Evolutionary conservation across 2,888 invertebrate genomes (phyloP).

Genomic region (Hololepta plana): DNA sequence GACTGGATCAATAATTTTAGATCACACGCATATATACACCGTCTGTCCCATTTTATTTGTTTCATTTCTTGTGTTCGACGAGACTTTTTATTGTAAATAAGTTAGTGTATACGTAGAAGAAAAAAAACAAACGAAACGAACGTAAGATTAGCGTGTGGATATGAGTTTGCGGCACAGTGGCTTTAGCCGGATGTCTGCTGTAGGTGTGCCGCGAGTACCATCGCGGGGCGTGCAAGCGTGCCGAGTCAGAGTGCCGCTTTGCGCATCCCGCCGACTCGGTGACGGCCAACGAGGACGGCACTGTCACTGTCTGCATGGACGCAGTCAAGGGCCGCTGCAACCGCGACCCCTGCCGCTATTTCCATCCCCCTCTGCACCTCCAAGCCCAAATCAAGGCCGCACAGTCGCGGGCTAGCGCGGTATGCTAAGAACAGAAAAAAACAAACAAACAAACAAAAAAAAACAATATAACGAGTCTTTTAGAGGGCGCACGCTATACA

Average conservation of each 20-base stretch:
- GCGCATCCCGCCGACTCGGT: slow-evolving; percentile 96
- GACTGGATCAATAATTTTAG: too few relatives aligned
- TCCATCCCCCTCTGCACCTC: slow-evolving; percentile 99
- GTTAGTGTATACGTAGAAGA: too few relatives aligned
- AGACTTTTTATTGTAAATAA: too few relatives aligned
- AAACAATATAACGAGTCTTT: too few relatives aligned
- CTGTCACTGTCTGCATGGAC: slow-evolving; percentile 99
- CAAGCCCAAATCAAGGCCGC: slow-evolving; percentile 97
- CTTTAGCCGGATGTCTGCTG: slow-evolving; percentile 33
- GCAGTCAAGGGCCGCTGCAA: slow-evolving; percentile 97
- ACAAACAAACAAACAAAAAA: too few relatives aligned
- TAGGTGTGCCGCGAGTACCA: slow-evolving; percentile 97
- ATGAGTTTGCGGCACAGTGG: slow-evolving; percentile 24
- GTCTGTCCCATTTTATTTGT: too few relatives aligned
- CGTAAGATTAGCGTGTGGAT: too few relatives aligned
- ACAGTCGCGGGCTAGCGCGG: slow-evolving; percentile 84
- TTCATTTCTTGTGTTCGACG: too few relatives aligned
- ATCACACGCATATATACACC: too few relatives aligned
- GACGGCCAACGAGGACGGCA: slow-evolving; percentile 93
- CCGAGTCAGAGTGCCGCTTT: slow-evolving; percentile 96
- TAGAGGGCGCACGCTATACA: slow-evolving; percentile 30
- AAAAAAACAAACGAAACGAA: too few relatives aligned
- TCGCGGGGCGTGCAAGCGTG: slow-evolving; percentile 96
- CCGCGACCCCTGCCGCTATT: slow-evolving; percentile 99
- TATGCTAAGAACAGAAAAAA: slow-evolving; percentile 66